phyloP scores from a whole-genome alignment of 2,797 vertebrate genomes.

The Crenichthys baileyi region DNA sequence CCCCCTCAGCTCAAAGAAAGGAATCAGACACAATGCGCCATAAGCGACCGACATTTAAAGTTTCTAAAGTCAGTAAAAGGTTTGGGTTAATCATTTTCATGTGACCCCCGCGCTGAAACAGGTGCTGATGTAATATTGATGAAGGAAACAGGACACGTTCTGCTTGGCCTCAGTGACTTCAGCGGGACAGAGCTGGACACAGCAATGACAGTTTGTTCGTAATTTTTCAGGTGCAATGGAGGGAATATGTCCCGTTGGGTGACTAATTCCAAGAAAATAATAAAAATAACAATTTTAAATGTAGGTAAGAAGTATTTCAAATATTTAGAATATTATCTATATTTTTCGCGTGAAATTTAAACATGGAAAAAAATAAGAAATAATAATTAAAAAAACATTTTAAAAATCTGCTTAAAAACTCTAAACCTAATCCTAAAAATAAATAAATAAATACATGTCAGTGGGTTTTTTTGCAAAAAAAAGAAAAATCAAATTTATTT shows the following conservation, averaged over 20 bases:
- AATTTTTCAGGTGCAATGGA: slow-evolving; percentile 19
- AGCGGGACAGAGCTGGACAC: slow-evolving; percentile 62
- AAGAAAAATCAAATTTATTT: neutral
- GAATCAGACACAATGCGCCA: slow-evolving; percentile 10
- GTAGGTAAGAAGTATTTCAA: too few species aligned
- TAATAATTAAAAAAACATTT: too few species aligned
- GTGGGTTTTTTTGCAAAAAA: neutral
- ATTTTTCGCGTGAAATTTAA: neutral
- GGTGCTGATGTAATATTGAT: slow-evolving; percentile 77
- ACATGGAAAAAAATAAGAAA: neutral
- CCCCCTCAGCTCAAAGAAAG: slow-evolving; percentile 5
- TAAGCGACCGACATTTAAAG: slow-evolving; percentile 28
- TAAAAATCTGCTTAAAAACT: neutral
- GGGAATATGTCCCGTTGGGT: neutral
- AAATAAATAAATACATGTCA: neutral
- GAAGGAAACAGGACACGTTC: slow-evolving; percentile 76
- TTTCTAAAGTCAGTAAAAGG: slow-evolving; percentile 49
- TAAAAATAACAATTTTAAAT: neutral
- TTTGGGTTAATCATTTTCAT: slow-evolving; percentile 48
- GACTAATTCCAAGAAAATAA: neutral
- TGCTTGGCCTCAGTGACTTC: slow-evolving; percentile 67
- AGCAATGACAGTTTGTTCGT: slow-evolving; percentile 71
- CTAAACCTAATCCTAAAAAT: neutral
- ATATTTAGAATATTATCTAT: neutral
- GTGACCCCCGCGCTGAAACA: slow-evolving; percentile 40